Evolutionary conservation across 2,888 invertebrate genomes (phyloP), one percentile per base, ranked within the genome.

Genomic region (Heliconius cydno): DNA sequence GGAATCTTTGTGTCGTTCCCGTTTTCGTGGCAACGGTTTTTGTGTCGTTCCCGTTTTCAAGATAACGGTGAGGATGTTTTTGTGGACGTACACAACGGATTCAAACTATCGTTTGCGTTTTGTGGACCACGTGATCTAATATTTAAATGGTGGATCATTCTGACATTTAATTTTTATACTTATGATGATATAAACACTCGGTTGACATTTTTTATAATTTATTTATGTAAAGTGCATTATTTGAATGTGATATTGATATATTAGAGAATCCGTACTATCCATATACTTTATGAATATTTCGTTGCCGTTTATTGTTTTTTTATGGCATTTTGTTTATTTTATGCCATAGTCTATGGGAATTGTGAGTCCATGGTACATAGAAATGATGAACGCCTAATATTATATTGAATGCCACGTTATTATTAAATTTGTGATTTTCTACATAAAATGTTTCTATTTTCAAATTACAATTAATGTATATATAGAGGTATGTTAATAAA

Each of bases 131-230:
- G 94, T 94, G 94, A 94, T 90, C 92, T 92, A 92, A 91, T 90
- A 85, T 89, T 88, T 22, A 2, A 65, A 90, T 92, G 91, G 94
- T 93, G 93, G 92, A 92, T 90, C 88, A 90, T 92, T 93, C 92
- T 92, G 93, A 94, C 94, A 93, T 94, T 92, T 12, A 91, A 92
- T 94, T 92, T 94, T 93, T 92, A 86, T 86, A 87, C 84, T 85
- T 90, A 89, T 90, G 89, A 91, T 91, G 89, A 91, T 34, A 73
- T 88, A 89, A 91, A 93, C 90, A 88, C 90, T 91, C 88, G 84
- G 92, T 94, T 94, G 93, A 94, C 93, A 91, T 34, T 92, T 92
- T 94, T 92, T 91, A 92, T 94, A 93, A 94, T 94, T 94, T 94
- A 94, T 94, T 94, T 94, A 93, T 92, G 87, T 89, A 94, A 94